Conservation (phyloP, 92 coral and sea anemone genomes). For the Zoanthus sociatus region DNA sequence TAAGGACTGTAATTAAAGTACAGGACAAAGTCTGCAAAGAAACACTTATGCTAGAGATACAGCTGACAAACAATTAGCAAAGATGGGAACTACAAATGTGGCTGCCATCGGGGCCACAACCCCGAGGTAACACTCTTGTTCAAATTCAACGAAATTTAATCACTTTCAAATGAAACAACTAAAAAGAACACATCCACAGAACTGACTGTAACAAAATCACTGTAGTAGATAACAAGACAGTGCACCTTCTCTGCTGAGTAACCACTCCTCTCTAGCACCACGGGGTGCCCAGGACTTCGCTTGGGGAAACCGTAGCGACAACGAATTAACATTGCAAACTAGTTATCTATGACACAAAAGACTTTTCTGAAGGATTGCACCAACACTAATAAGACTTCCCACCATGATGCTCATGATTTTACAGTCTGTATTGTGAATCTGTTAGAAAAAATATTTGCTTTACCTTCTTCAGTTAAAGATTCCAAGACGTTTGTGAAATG, state of each 20-base stretch:
- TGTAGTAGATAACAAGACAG: neutral
- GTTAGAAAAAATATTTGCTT: slow-evolving; percentile 14
- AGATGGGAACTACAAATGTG: slow-evolving; percentile 27
- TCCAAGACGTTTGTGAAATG: slow-evolving; percentile 28
- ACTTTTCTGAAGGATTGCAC: slow-evolving; percentile 30
- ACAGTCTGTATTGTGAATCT: slow-evolving; percentile 27
- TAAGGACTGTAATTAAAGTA: too few relatives aligned
- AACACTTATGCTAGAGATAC: slow-evolving; percentile 21
- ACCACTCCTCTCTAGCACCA: slow-evolving; percentile 5
- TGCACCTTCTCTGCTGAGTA: slow-evolving; percentile 3
- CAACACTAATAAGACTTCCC: slow-evolving; percentile 26
- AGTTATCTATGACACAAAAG: slow-evolving; percentile 35
- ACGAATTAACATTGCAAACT: slow-evolving; percentile 26
- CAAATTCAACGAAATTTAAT: too few relatives aligned
- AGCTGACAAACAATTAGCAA: slow-evolving; percentile 28
- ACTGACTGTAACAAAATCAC: slow-evolving; percentile 3
- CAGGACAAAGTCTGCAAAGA: slow-evolving; percentile 36
- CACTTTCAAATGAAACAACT: slow-evolving; percentile 1
- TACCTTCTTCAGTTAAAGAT: slow-evolving; percentile 20
- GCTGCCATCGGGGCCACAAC: slow-evolving; percentile 8
- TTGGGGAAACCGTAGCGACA: neutral
- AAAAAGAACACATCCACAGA: neutral
- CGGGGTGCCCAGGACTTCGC: slow-evolving; percentile 1
- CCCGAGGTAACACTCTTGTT: neutral
- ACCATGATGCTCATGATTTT: slow-evolving; percentile 19